Percentiles rank a stretch among this genome's conserved stretches.
Conservation (phyloP, 2,888 invertebrate genomes). For the Aradus depressus region DNA sequence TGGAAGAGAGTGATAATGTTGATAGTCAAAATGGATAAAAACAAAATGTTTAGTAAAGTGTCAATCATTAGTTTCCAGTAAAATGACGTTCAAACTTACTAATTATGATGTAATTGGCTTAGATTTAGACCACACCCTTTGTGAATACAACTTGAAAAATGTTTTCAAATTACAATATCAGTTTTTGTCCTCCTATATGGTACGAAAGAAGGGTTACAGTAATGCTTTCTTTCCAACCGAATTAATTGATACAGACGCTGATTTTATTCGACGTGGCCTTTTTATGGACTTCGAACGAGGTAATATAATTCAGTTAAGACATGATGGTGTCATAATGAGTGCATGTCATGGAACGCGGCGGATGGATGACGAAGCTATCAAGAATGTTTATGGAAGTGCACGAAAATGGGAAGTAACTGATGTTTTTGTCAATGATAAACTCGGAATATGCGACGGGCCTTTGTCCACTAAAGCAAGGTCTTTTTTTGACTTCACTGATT, state of each 20-base stretch:
- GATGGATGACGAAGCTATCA: conserved; percentile 44
- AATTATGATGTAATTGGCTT: conserved; percentile 61
- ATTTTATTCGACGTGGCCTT: conserved; percentile 61
- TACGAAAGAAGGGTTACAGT: conserved; percentile 46
- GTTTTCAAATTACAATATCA: conserved; percentile 51
- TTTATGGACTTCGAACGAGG: conserved; percentile 54
- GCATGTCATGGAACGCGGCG: conserved; percentile 55
- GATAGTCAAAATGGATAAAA: no score
- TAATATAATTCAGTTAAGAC: conserved; percentile 49
- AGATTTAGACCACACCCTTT: conserved; percentile 63
- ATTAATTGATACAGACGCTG: conserved; percentile 41
- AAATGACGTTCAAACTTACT: conserved; percentile 20
- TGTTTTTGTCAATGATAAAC: conserved; percentile 43
- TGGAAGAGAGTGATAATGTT: no score
- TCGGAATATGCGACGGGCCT: conserved; percentile 53
- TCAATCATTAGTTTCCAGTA: no score
- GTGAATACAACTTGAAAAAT: conserved; percentile 55
- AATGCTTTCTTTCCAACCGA: conserved; percentile 41
- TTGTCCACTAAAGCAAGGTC: conserved; percentile 47
- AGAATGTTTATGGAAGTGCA: conserved; percentile 45
- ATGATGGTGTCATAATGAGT: conserved; percentile 49
- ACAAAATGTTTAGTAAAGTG: no score
- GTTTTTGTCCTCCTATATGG: conserved; percentile 47
- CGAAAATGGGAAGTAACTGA: conserved; percentile 46
- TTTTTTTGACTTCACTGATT: conserved; percentile 59